phyloP scores from a whole-genome alignment of 2,797 vertebrate species.

The Apogon hyalosoma region DNA sequence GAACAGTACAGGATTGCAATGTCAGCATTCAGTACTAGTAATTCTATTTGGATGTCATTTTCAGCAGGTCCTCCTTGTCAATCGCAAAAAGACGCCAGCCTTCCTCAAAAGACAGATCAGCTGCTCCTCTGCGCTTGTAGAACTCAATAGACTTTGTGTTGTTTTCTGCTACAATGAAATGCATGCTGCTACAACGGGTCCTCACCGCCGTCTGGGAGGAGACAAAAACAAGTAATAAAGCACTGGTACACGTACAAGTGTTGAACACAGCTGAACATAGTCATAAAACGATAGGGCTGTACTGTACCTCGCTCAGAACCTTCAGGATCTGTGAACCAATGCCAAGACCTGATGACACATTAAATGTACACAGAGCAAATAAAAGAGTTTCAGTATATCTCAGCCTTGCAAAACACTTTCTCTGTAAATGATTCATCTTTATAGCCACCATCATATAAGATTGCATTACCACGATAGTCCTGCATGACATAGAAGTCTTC shows the following conservation, averaged over 20 bases:
- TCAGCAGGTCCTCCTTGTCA: conserved; percentile 77
- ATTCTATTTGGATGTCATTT: conserved; percentile 72
- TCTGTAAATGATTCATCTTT: conserved; percentile 55
- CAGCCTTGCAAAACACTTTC: not conserved
- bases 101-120: conserved; percentile 83
- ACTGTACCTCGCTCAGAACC: conserved; percentile 79
- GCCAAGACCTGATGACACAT: conserved; percentile 76
- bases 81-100: conserved; percentile 86
- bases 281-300: not conserved
- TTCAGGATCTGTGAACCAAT: conserved; percentile 84
- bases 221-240: not conserved
- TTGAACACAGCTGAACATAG: conserved; percentile 4
- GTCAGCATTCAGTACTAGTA: conserved; percentile 16
- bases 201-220: conserved; percentile 81
- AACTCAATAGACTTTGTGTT: conserved; percentile 83
- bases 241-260: not conserved
- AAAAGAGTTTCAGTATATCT: not conserved
- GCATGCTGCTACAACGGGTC: conserved; percentile 86
- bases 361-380: conserved; percentile 22
- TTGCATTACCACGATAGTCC: conserved; percentile 76
- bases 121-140: conserved; percentile 77
- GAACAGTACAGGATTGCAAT: conserved; percentile 2
- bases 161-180: conserved; percentile 85
- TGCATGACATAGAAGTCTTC: conserved; percentile 87
- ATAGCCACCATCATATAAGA: conserved; percentile 17